phyloP scores from a whole-genome alignment of 2,888 invertebrate genomes.

The Hydraecia micacea region DNA sequence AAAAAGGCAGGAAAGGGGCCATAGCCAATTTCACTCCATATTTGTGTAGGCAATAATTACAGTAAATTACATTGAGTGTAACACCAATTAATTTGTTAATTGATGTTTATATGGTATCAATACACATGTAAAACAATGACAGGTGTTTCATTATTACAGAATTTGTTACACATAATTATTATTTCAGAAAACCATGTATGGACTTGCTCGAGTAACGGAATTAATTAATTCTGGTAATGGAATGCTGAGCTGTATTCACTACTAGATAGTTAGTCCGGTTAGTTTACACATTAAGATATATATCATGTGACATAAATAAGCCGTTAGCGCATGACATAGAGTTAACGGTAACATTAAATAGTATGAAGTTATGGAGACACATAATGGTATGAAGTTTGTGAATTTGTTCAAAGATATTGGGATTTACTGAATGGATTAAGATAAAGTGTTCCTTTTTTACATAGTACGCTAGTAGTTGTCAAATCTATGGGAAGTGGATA shows the following conservation, averaged over 20 bases:
- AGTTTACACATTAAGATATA: slow-evolving; percentile 35
- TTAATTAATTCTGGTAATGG: slow-evolving; percentile 13
- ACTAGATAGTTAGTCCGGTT: slow-evolving; percentile 30
- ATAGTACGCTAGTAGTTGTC: slow-evolving; percentile 59
- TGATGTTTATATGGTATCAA: slow-evolving; percentile 22
- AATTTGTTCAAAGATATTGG: slow-evolving; percentile 37
- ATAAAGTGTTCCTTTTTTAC: slow-evolving; percentile 52
- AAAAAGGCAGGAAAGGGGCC: slow-evolving; percentile 29
- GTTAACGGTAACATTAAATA: slow-evolving; percentile 42
- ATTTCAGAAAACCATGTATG: slow-evolving; percentile 10
- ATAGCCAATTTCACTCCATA: slow-evolving; percentile 38
- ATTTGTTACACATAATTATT: slow-evolving; percentile 1
- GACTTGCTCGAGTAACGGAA: slow-evolving; percentile 7
- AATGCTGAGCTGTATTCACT: slow-evolving; percentile 17
- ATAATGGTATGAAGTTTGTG: slow-evolving; percentile 36
- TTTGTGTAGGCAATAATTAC: slow-evolving; percentile 37
- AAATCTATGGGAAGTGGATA: slow-evolving; percentile 35
- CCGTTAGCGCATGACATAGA: slow-evolving; percentile 24
- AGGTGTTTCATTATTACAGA: slow-evolving; percentile 2
- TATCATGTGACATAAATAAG: slow-evolving; percentile 30
- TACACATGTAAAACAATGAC: slow-evolving; percentile 14
- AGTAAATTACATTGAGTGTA: slow-evolving; percentile 36
- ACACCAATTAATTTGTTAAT: slow-evolving; percentile 33
- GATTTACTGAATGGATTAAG: slow-evolving; percentile 34
- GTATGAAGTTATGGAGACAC: too few relatives aligned